Evolutionary conservation across 2,888 invertebrate species (phyloP), one percentile per base, ranked within the genome.

Genomic region (Adelognathus sp.): DNA sequence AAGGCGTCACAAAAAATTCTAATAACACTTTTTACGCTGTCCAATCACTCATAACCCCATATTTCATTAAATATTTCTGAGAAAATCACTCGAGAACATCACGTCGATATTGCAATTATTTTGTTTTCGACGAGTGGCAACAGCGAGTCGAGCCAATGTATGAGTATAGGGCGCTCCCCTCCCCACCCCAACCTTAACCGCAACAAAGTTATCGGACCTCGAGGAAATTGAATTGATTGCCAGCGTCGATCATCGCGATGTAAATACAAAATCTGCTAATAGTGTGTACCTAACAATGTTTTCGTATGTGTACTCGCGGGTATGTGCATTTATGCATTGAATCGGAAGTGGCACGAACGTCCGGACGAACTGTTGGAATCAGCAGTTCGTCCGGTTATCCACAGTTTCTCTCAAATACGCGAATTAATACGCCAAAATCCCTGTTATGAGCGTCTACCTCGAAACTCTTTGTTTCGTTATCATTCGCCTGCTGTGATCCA

Each of bases 121-220:
- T n/a, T n/a, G n/a, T n/a, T n/a, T n/a, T n/a, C n/a, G n/a, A n/a
- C n/a, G n/a, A n/a, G n/a, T n/a, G n/a, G n/a, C n/a, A n/a, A n/a
- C n/a, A n/a, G n/a, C n/a, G n/a, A n/a, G n/a, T n/a, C n/a, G n/a
- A n/a, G n/a, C n/a, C n/a, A n/a, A n/a, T n/a, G n/a, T n/a, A n/a
- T n/a, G n/a, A n/a, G n/a, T n/a, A n/a, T n/a, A n/a, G n/a, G n/a
- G n/a, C n/a, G n/a, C n/a, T n/a, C n/a, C n/a, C n/a, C n/a, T n/a
- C n/a, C n/a, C n/a, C n/a, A n/a, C n/a, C n/a, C n/a, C 27, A 41
- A 54, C 11, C 14, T 33, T 44, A 41, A 33, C 69, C 69, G 44
- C 56, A 69, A 69, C 24, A 33, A 69, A 58, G 44, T 58, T 69
- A 69, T 33, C 46, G 31, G 9, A 44, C 33, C 33, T 58, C 9